These are phyloP conservation scores for Meleagris gallopavo DNA, from an alignment of 2,113 vertebrate genomes.

Conservation along the genomic window DNA sequence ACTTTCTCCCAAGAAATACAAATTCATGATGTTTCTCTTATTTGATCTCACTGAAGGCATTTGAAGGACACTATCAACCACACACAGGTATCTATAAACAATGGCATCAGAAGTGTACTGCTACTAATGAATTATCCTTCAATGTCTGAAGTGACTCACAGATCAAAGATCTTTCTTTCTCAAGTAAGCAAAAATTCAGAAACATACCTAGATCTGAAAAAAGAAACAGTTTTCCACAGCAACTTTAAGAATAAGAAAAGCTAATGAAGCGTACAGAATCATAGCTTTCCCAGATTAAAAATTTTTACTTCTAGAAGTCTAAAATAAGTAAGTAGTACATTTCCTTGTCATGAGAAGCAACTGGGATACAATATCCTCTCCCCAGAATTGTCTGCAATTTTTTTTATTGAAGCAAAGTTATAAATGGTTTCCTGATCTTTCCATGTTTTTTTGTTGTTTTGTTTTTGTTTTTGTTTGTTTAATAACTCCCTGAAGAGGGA, in stretches of 20 bases:
- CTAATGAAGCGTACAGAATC: not conserved
- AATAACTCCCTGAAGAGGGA: not conserved
- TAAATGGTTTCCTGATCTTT: not conserved
- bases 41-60: not conserved
- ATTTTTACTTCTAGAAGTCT: not conserved
- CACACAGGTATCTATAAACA: not conserved
- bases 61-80: not conserved
- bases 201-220: not conserved
- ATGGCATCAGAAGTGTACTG: not conserved
- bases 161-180: not conserved
- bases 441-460: not conserved
- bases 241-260: not conserved
- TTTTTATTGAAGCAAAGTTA: not conserved
- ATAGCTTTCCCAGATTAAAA: not conserved
- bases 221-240: not conserved
- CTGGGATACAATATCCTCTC: not conserved
- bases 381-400: not conserved
- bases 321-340: not conserved
- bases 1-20: not conserved
- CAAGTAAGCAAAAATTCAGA: not conserved
- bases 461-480: not conserved
- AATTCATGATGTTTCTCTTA: not conserved
- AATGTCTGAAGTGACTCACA: not conserved
- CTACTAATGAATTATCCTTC: not conserved
- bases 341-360: not conserved